Conservation (phyloP, 1,140 invertebrate genomes). For the Drosophila sp. region DNA sequence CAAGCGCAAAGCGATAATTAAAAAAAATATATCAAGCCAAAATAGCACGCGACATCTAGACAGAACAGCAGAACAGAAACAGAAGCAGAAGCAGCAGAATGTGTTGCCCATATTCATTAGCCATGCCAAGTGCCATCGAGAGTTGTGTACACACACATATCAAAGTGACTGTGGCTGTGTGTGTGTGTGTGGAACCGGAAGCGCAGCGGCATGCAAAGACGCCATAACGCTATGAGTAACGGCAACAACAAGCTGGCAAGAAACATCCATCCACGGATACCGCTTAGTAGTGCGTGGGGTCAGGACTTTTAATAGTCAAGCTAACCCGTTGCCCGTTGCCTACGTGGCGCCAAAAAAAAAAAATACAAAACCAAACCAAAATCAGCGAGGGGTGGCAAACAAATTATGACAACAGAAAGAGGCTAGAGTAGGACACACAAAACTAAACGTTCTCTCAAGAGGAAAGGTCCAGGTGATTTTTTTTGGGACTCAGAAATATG, state of each 20-base stretch:
- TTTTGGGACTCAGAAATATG: too few species aligned
- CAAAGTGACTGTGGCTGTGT: not conserved
- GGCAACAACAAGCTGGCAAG: constrained; percentile 11
- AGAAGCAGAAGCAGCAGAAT: not conserved
- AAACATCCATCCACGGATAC: constrained; percentile 40
- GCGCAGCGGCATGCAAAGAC: constrained; percentile 72
- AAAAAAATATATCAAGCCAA: constrained; percentile 46
- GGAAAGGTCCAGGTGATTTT: too few species aligned
- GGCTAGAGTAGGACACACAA: too few species aligned
- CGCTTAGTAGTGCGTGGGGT: constrained; percentile 43
- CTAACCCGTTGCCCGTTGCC: constrained; percentile 59
- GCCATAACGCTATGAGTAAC: constrained; percentile 64
- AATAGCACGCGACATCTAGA: constrained; percentile 58
- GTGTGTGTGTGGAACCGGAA: constrained; percentile 47
- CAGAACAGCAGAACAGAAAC: constrained; percentile 18
- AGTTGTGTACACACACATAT: not conserved
- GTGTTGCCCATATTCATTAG: constrained; percentile 43
- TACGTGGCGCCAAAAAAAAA: constrained; percentile 52
- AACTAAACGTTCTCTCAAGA: too few species aligned
- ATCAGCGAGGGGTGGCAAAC: constrained; percentile 35
- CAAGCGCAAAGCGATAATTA: constrained; percentile 45
- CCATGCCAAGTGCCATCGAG: constrained; percentile 35
- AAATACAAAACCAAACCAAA: not conserved
- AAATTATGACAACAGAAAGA: not conserved
- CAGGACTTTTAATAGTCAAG: constrained; percentile 35